Evolutionary conservation across 2,888 invertebrate species (phyloP), one percentile per base, ranked within the genome.

Genomic region (Drosophila neoperkinsi): DNA sequence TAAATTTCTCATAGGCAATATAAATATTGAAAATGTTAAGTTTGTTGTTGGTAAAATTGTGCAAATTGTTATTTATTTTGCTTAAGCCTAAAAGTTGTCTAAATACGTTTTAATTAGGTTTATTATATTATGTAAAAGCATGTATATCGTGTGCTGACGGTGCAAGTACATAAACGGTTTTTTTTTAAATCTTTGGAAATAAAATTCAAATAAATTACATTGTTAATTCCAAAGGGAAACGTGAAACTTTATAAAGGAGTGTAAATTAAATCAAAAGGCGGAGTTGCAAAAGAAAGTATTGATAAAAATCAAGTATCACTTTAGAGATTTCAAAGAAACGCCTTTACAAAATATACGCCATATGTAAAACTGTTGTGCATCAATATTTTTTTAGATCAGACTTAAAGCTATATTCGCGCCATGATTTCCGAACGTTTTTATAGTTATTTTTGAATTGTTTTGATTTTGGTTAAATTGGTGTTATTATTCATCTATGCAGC

Each of bases 1-100:
- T 84, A 84, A 78, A 84, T 74, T 79, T 71, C 43, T 55, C 61
- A 52, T 79, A 82, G 68, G 72, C 71, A 62, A 84, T 76, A 68
- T 85, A 82, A 78, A 80, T 74, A 85, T 81, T 79, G 74, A 85
- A 88, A 84, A 83, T 85, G 74, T 79, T 86, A 82, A 71, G 63
- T 71, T 75, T 43, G 38, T 58, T 72, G 66, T 72, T 71, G 77
- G 65, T 87, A 89, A 87, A 89, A 86, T 89, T 86, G 89, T 86
- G 89, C 86, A 89, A 79, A 77, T 81, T 65, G 81, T 68, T 64
- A 65, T 60, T 71, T 71, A 74, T 59, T 71, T 79, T 68, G 73
- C 74, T 82, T 87, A 87, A 57, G 50, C 46, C 68, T 88, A 74
- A 71, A 64, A 55, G 70, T 69, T 71, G 53, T 30, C 80, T 80